A percentile compares a stretch with the other conserved stretches of the same genome.
Evolutionary conservation across 2,113 vertebrate species (phyloP).

Genomic region (Syngnathus floridae): DNA sequence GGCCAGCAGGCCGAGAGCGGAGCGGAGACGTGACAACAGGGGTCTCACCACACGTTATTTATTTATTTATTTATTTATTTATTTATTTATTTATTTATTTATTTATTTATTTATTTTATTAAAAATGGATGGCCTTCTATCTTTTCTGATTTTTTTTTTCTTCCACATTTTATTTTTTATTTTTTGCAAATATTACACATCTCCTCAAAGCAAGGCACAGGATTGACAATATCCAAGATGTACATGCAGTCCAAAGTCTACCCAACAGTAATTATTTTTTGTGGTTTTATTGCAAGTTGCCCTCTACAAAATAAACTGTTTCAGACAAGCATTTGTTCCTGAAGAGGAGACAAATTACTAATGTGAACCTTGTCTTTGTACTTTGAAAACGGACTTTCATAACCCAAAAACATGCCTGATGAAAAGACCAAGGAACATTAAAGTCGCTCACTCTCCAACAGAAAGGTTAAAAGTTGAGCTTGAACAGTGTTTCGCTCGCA

Average conservation of each 20-base stretch:
- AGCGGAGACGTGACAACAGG: too few relatives aligned
- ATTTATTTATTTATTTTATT: too few relatives aligned
- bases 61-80: too few relatives aligned
- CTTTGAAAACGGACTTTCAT: slow-evolving; percentile 78
- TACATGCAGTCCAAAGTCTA: neutral
- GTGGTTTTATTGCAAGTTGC: slow-evolving; percentile 56
- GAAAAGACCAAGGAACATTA: slow-evolving; percentile 93
- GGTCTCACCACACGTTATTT: too few relatives aligned
- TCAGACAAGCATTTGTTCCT: slow-evolving; percentile 64
- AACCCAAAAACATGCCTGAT: slow-evolving; percentile 73
- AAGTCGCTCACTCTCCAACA: slow-evolving; percentile 82
- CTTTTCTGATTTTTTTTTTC: too few relatives aligned
- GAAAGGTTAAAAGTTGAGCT: slow-evolving; percentile 89
- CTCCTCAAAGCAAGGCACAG: neutral
- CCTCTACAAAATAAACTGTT: slow-evolving; percentile 17
- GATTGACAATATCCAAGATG: neutral
- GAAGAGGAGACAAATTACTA: slow-evolving; percentile 70
- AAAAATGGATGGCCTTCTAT: too few relatives aligned
- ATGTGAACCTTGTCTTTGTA: slow-evolving; percentile 65
- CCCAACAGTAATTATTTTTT: neutral
- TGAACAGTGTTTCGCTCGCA: slow-evolving; percentile 83
- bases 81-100: too few relatives aligned
- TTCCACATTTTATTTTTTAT: too few relatives aligned
- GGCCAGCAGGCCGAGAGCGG: too few relatives aligned
- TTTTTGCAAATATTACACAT: neutral